A percentile compares a stretch with the other conserved stretches of the same genome.
These are phyloP conservation scores for Pongo pygmaeus DNA, from an alignment of 2,113 vertebrate genomes.

Conservation along the genomic window DNA sequence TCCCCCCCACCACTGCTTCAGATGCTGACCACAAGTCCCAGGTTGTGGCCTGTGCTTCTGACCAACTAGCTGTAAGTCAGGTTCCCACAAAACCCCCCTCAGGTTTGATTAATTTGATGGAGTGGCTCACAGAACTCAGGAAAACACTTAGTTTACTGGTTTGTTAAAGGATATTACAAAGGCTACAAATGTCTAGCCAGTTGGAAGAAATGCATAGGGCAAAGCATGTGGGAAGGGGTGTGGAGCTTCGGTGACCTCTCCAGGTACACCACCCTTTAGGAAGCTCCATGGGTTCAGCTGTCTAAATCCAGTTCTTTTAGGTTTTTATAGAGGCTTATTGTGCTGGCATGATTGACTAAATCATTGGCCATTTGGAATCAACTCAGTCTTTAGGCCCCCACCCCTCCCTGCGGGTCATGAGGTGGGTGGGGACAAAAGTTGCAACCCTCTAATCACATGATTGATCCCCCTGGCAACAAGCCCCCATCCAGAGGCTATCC, in stretches of 20 bases:
- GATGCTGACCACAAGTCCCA: background rate
- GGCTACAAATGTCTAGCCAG: background rate
- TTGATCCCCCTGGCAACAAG: background rate
- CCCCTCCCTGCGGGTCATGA: background rate
- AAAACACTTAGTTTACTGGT: background rate
- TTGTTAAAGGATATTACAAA: background rate
- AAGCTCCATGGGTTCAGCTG: background rate
- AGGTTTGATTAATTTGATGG: background rate
- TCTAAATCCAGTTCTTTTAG: background rate
- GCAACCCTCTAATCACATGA: background rate
- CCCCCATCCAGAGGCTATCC: background rate
- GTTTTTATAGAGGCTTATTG: background rate
- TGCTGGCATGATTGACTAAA: background rate
- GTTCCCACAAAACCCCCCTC: background rate
- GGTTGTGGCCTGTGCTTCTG: background rate
- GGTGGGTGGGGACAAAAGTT: background rate
- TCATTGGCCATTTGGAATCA: background rate
- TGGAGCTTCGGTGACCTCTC: background rate
- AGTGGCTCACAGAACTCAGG: background rate
- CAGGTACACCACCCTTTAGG: background rate
- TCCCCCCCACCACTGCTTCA: background rate
- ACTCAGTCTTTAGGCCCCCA: background rate
- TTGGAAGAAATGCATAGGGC: background rate
- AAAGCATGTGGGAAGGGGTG: background rate
- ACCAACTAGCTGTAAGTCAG: background rate